Evolutionary conservation across 2,888 invertebrate genomes (phyloP).

Genomic region (Ceraclea dissimilis): DNA sequence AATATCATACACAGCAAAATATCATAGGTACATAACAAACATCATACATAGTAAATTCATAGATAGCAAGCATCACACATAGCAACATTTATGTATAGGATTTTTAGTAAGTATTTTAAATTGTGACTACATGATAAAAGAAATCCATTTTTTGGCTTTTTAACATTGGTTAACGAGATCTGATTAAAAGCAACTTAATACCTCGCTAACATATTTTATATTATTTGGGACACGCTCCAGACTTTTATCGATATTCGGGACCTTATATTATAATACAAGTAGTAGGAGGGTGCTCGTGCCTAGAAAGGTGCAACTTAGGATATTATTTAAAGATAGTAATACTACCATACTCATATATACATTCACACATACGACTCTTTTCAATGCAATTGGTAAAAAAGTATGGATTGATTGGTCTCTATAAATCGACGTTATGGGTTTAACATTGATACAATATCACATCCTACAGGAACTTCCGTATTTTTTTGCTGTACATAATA

Average conservation of each 20-base stretch:
- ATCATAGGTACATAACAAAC: too few species aligned
- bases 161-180: neutral
- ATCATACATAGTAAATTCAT: too few species aligned
- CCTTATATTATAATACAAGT: neutral
- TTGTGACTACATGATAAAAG: too few species aligned
- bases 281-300: conserved; percentile 7
- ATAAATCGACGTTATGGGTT: neutral
- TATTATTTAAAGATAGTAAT: neutral
- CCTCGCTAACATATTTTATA: conserved; percentile 5
- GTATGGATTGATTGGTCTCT: too few species aligned
- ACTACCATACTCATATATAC: too few species aligned
- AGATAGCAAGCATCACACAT: too few species aligned
- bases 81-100: too few species aligned
- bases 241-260: neutral
- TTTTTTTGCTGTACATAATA: neutral
- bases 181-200: conserved; percentile 20
- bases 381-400: neutral
- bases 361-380: too few species aligned
- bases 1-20: too few species aligned
- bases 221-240: conserved; percentile 20
- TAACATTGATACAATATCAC: conserved; percentile 2
- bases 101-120: too few species aligned
- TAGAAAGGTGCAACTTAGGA: conserved; percentile 5
- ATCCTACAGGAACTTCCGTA: neutral
- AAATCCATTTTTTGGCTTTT: too few species aligned